Evolutionary conservation across 2,888 invertebrate genomes (phyloP), one percentile per base, ranked within the genome.

Genomic region (Zeuzera pyrina): DNA sequence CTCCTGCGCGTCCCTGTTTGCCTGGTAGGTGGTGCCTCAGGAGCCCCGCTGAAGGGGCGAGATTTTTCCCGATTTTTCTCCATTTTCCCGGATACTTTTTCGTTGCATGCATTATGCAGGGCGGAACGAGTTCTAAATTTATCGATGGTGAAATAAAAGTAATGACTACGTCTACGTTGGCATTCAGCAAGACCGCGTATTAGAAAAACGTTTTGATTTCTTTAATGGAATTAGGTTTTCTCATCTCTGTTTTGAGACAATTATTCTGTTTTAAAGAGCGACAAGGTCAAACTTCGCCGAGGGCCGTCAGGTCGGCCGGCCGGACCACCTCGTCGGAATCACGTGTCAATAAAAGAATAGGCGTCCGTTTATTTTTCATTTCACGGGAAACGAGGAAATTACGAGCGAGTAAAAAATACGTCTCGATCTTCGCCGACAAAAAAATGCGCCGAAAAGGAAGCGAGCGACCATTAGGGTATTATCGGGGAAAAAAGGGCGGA

Each of bases 401-500:
- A 77, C 78, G 62, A 53, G 45, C 54, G 57, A 61, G 68, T 69
- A 71, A 77, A 79, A 81, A 81, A 78, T 69, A 70, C 70, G 68
- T 72, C 71, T 69, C 73, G 76, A 73, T 79, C 78, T 78, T 77
- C 58, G 65, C 42, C 56, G 52, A 51, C 54, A 59, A 65, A 71
- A 76, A 73, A 73, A 66, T 62, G 64, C 60, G 61, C 62, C 71
- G 69, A 77, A 81, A 79, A 81, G 79, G 81, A 83, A 83, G 78
- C 78, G 57, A 65, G 70, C 74, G 69, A 74, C 83, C 83, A 83
- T 83, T 81, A 81, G 78, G 71, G 81, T 79, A 81, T 83, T 81
- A 83, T 83, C 81, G 79, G 63, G 74, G 70, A 71, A 57, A 62
- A 66, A 65, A 57, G 59, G 57, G 53, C 55, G 70, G 63, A 57